These are phyloP conservation scores for Cariama cristata DNA, from an alignment of 2,113 vertebrate species.

Conservation along the genomic window DNA sequence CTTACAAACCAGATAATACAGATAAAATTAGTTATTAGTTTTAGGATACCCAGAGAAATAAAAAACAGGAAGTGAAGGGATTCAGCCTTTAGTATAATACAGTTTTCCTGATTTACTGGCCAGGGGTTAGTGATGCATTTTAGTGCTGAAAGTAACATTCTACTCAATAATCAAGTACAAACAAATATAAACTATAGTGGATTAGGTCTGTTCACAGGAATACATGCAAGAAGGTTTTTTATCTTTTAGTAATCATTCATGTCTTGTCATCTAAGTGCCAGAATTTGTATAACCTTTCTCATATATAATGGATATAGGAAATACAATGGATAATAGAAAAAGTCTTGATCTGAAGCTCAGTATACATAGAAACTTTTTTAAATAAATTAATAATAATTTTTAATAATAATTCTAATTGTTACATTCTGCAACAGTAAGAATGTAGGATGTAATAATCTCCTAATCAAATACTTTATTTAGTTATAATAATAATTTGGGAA, in stretches of 20 bases:
- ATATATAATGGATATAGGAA: not conserved
- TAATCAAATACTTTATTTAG: no score
- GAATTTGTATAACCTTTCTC: not conserved
- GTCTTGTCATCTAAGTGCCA: not conserved
- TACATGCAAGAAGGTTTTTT: not conserved
- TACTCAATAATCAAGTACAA: not conserved
- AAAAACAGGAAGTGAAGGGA: not conserved
- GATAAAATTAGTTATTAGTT: not conserved
- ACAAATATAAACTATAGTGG: not conserved
- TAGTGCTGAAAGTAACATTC: not conserved
- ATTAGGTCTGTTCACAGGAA: not conserved
- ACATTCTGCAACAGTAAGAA: no score
- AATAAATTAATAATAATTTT: not conserved
- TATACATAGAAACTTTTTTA: not conserved
- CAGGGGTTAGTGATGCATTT: not conserved
- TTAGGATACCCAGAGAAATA: not conserved
- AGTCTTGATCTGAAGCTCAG: not conserved
- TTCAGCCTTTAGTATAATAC: not conserved
- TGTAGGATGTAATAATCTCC: no score
- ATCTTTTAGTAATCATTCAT: not conserved
- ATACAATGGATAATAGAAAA: not conserved
- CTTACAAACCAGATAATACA: not conserved
- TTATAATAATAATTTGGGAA: not conserved
- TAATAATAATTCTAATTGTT: no score
- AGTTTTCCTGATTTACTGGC: not conserved